Conservation (phyloP, 2,888 invertebrate species). For the Ochropacha duplaris region DNA sequence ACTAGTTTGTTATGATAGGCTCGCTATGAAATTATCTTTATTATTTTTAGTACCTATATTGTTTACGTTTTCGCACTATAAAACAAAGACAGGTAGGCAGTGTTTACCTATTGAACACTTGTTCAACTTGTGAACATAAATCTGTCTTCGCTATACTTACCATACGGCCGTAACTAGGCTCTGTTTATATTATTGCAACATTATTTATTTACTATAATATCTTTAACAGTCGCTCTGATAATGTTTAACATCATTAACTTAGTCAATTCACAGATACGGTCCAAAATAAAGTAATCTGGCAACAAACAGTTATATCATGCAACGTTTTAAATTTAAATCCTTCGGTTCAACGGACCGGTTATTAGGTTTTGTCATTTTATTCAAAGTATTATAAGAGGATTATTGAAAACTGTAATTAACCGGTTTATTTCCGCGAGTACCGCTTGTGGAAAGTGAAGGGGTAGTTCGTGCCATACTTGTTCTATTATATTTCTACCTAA, state of each 20-base stretch:
- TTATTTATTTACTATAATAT: slow-evolving; percentile 45
- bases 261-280: not conserved
- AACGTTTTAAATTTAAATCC: no score
- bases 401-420: no score
- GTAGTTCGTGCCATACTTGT: no score
- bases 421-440: no score
- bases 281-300: not conserved
- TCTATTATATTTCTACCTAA: no score
- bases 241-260: slow-evolving; percentile 20
- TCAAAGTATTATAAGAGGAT: no score
- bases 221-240: slow-evolving; percentile 42
- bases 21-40: slow-evolving; percentile 33
- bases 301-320: no score
- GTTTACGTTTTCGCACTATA: slow-evolving; percentile 51
- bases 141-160: slow-evolving; percentile 51
- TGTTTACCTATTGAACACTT: slow-evolving; percentile 45
- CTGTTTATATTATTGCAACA: slow-evolving; percentile 61
- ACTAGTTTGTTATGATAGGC: slow-evolving; percentile 39
- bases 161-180: slow-evolving; percentile 29
- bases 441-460: no score
- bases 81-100: slow-evolving; percentile 66
- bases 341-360: no score
- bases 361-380: no score
- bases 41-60: slow-evolving; percentile 25
- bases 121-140: slow-evolving; percentile 46